Evolutionary conservation across 1,140 invertebrate species (phyloP).

Genomic region (Drosophila triauraria): DNA sequence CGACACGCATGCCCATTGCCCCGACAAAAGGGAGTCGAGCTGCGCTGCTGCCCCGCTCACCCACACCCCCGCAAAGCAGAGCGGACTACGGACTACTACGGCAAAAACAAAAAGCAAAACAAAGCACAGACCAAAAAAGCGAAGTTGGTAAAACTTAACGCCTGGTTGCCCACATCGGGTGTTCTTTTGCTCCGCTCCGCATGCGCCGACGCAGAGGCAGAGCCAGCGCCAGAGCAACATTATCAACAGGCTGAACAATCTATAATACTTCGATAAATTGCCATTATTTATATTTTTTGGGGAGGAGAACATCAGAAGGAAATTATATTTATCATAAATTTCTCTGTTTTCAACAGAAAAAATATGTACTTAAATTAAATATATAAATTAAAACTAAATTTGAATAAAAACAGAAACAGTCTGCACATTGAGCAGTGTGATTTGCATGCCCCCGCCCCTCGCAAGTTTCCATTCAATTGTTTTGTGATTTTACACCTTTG

Average conservation of each 20-base stretch:
- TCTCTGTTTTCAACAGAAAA: not conserved
- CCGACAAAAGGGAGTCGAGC: constrained; percentile 45
- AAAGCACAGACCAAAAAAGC: constrained; percentile 66
- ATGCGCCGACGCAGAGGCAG: constrained; percentile 60
- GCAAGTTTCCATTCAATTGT: not conserved
- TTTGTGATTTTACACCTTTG: constrained; percentile 23
- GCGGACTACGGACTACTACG: constrained; percentile 1
- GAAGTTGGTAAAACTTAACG: constrained; percentile 78
- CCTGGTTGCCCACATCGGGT: constrained; percentile 67
- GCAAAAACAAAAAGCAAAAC: constrained; percentile 56
- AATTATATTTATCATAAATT: not conserved
- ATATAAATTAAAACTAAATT: not conserved
- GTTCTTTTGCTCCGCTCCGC: constrained; percentile 52
- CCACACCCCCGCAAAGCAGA: not conserved
- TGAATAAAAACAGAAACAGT: not conserved
- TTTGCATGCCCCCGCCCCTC: constrained; percentile 19
- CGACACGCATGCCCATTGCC: constrained; percentile 75
- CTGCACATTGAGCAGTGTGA: constrained; percentile 14
- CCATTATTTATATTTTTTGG: not conserved
- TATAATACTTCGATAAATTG: not conserved
- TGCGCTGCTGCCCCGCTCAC: not conserved
- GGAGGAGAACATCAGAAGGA: not conserved
- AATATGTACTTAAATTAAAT: not conserved
- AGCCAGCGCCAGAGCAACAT: constrained; percentile 1
- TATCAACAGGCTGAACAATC: constrained; percentile 14